Conservation (phyloP, 1,140 invertebrate genomes). For the Diorhabda carinulata region DNA sequence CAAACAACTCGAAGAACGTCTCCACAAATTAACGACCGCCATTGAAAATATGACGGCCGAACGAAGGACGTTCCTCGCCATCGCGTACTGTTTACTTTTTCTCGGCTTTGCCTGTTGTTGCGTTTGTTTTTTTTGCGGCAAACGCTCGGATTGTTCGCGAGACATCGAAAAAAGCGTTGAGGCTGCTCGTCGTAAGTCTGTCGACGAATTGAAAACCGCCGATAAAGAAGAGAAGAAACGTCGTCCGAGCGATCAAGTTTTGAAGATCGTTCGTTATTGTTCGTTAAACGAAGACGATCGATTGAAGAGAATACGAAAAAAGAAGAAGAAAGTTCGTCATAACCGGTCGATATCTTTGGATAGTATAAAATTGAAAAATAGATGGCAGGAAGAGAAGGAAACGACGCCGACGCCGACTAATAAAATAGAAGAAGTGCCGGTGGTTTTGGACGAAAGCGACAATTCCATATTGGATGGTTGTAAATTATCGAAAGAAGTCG, state of each 20-base stretch:
- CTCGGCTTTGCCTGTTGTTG: slow-evolving; percentile 40
- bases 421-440: slow-evolving; percentile 40
- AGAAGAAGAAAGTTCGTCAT: slow-evolving; percentile 45
- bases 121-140: slow-evolving; percentile 46
- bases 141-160: slow-evolving; percentile 40
- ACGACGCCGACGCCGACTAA: background rate
- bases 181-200: slow-evolving; percentile 55
- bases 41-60: slow-evolving; percentile 61
- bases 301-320: slow-evolving; percentile 48
- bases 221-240: slow-evolving; percentile 54
- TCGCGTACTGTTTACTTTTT: slow-evolving; percentile 51
- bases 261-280: slow-evolving; percentile 54
- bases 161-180: slow-evolving; percentile 43
- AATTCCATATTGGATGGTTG: slow-evolving; percentile 35
- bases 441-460: slow-evolving; percentile 44
- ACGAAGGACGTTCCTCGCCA: slow-evolving; percentile 60
- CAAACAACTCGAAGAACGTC: slow-evolving; percentile 62
- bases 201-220: slow-evolving; percentile 52
- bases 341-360: slow-evolving; percentile 27
- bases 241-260: slow-evolving; percentile 73
- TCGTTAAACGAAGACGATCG: slow-evolving; percentile 41
- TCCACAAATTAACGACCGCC: slow-evolving; percentile 55
- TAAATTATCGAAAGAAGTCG: slow-evolving; percentile 18
- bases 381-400: slow-evolving; percentile 32
- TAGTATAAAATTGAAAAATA: slow-evolving; percentile 24